phyloP scores from a whole-genome alignment of 2,113 vertebrate species.

The Vidua chalybeata region DNA sequence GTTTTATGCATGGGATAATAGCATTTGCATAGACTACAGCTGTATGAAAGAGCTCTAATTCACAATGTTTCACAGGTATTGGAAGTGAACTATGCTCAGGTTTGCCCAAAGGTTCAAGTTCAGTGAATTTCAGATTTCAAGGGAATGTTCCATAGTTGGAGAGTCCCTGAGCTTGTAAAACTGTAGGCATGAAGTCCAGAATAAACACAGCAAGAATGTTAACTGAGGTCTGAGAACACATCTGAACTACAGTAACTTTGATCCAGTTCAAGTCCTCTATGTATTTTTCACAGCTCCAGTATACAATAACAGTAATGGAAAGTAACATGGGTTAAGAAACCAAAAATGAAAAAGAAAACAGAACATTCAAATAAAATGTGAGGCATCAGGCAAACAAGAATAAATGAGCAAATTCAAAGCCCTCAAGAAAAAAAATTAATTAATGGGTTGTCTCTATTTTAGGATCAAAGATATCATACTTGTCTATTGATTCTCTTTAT shows the following conservation, averaged over 20 bases:
- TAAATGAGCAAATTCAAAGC: neutral
- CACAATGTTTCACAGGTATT: neutral
- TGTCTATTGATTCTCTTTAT: neutral
- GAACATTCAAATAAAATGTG: neutral
- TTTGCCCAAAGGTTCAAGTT: conserved; percentile 17
- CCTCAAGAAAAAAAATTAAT: neutral
- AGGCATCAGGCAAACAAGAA: neutral
- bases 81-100: neutral
- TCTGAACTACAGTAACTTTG: conserved; percentile 14
- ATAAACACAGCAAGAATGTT: conserved; percentile 49
- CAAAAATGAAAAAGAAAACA: neutral
- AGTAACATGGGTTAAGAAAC: neutral
- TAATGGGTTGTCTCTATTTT: neutral
- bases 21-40: neutral
- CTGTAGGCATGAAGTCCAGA: neutral
- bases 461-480: neutral
- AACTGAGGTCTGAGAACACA: conserved; percentile 17
- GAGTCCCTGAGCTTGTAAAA: conserved; percentile 36
- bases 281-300: conserved; percentile 29
- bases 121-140: conserved; percentile 22
- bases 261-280: neutral
- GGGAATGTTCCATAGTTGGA: neutral
- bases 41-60: neutral
- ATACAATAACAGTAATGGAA: conserved; percentile 11
- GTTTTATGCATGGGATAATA: neutral